phyloP scores from a whole-genome alignment of 2,797 vertebrate genomes.

The Hoplostethus atlanticus region DNA sequence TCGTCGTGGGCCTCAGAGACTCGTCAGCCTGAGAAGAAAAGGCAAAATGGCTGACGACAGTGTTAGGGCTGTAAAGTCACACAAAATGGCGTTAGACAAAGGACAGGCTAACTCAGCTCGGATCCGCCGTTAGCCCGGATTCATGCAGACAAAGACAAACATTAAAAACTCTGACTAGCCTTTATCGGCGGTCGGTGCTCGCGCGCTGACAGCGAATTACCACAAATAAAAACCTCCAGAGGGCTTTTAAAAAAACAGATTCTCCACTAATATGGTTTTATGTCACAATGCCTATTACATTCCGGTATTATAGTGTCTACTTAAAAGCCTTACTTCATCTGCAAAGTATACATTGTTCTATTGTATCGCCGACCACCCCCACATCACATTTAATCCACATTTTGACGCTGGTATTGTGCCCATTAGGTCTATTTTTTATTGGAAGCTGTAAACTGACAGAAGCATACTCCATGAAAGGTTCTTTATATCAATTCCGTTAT shows the following conservation, averaged over 20 bases:
- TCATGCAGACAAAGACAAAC: not conserved
- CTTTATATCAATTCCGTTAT: constrained; percentile 56
- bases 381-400: constrained; percentile 62
- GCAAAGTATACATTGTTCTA: constrained; percentile 11
- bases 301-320: not conserved
- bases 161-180: not conserved
- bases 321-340: constrained; percentile 27
- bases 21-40: constrained; percentile 48
- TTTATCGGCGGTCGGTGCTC: not conserved
- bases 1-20: constrained; percentile 19
- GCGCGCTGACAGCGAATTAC: not conserved
- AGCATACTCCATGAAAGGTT: constrained; percentile 69
- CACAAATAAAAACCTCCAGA: not conserved
- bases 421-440: constrained; percentile 68
- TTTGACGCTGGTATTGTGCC: constrained; percentile 57
- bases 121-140: not conserved
- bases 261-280: not conserved
- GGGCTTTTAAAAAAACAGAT: not conserved
- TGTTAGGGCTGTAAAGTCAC: constrained; percentile 53
- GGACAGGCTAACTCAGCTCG: constrained; percentile 25
- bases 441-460: constrained; percentile 51
- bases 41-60: constrained; percentile 80
- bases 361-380: constrained; percentile 17
- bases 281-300: not conserved
- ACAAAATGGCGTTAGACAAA: constrained; percentile 87